Evolutionary conservation across 2,888 invertebrate genomes (phyloP).

Genomic region (Tineola bisselliella): DNA sequence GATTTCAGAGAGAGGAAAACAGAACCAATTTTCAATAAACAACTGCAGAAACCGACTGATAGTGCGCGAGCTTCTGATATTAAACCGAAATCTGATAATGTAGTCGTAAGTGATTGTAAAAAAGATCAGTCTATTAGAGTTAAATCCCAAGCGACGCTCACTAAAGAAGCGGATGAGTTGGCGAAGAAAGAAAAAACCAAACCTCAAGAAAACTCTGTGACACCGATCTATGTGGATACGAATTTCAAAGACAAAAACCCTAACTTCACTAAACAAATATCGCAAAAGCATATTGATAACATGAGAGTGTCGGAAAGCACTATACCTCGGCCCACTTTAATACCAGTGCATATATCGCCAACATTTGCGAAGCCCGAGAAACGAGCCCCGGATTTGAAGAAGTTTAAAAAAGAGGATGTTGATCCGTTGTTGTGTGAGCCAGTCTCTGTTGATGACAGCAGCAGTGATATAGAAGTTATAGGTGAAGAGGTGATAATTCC

Average conservation of each 20-base stretch:
- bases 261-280: conserved; percentile 31
- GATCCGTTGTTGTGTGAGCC: conserved; percentile 43
- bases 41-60: not conserved
- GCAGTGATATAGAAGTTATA: conserved; percentile 59
- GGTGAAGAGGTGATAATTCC: conserved; percentile 29
- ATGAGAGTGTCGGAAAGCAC: conserved; percentile 49
- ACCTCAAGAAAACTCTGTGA: conserved; percentile 17
- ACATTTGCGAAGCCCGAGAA: conserved; percentile 58
- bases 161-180: conserved; percentile 42
- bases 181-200: conserved; percentile 27
- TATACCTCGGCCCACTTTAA: conserved; percentile 45
- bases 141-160: conserved; percentile 50
- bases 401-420: conserved; percentile 48
- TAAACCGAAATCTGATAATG: conserved; percentile 18
- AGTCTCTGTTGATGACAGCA: conserved; percentile 52
- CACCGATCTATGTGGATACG: not conserved
- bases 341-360: conserved; percentile 50
- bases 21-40: conserved; percentile 22
- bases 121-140: conserved; percentile 43
- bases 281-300: conserved; percentile 44
- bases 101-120: conserved; percentile 21
- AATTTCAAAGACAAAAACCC: not conserved
- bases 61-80: conserved; percentile 23
- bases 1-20: conserved; percentile 34
- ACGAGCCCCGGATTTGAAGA: conserved; percentile 47